Evolutionary conservation across 2,113 vertebrate species (phyloP).

Genomic region (Struthidea cinerea): DNA sequence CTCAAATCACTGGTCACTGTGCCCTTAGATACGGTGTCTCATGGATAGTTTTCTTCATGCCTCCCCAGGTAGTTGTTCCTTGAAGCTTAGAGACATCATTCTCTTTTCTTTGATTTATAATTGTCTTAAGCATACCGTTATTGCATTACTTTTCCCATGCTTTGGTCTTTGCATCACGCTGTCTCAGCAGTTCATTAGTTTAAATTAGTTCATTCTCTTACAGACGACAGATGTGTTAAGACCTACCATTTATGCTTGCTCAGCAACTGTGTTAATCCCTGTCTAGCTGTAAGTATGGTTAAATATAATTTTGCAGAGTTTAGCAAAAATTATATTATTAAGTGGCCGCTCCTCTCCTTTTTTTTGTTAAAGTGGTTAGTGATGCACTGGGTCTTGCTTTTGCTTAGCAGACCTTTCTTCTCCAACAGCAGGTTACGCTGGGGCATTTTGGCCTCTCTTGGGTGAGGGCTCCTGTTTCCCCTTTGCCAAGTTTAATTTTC

Average conservation of each 20-base stretch:
- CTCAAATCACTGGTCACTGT: neutral
- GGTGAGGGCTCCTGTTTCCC: neutral
- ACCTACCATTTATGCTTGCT: neutral
- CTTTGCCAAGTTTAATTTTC: neutral
- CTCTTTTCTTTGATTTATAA: constrained; percentile 29
- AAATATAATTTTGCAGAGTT: constrained; percentile 11
- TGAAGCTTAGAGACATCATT: neutral
- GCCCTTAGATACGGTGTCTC: neutral
- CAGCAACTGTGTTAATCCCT: neutral
- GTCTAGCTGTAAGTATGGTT: neutral
- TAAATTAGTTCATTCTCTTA: constrained; percentile 32
- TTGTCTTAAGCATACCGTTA: neutral
- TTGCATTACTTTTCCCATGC: neutral
- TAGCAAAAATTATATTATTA: neutral
- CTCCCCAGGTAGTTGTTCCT: neutral
- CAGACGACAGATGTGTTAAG: constrained; percentile 1
- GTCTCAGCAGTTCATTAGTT: constrained; percentile 40
- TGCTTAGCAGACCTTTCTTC: neutral
- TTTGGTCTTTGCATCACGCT: neutral
- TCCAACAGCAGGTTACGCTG: neutral
- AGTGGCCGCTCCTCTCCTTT: neutral
- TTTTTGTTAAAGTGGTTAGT: neutral
- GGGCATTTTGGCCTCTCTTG: neutral
- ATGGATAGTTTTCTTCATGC: neutral
- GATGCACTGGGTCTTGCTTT: neutral